A percentile compares a stretch with the other conserved stretches of the same genome.
These are phyloP conservation scores for Lapara coniferarum DNA, from an alignment of 2,888 invertebrate species.

Conservation along the genomic window DNA sequence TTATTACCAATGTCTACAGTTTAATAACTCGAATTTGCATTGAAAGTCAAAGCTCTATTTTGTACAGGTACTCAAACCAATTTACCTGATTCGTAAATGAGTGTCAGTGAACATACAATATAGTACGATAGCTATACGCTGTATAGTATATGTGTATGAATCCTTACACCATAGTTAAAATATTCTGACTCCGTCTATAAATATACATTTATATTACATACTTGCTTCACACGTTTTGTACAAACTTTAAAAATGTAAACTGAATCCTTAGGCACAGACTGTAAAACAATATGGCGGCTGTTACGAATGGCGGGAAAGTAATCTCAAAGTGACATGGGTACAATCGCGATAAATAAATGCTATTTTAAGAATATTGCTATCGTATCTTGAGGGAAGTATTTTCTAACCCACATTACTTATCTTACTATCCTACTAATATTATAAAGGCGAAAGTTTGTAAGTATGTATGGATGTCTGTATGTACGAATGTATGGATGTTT, in stretches of 20 bases:
- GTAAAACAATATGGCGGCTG: not conserved
- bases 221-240: no score
- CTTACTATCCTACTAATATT: no score
- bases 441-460: no score
- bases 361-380: not conserved
- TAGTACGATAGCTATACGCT: no score
- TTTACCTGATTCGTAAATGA: no score
- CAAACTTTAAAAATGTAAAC: not conserved
- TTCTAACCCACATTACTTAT: not conserved
- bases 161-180: no score
- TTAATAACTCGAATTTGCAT: not conserved
- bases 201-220: no score
- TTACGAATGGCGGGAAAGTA: constrained; percentile 20
- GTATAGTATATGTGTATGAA: no score
- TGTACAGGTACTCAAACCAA: not conserved
- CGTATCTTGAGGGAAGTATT: not conserved
- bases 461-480: no score
- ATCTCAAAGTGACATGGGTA: not conserved
- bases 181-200: no score
- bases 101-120: not conserved
- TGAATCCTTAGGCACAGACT: not conserved
- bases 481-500: no score
- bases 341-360: constrained; percentile 1
- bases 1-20: not conserved
- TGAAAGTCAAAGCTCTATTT: not conserved